A percentile compares a stretch with the other conserved stretches of the same genome.
Conservation (phyloP, 2,888 invertebrate species). For the Leptinotarsa juncta region DNA sequence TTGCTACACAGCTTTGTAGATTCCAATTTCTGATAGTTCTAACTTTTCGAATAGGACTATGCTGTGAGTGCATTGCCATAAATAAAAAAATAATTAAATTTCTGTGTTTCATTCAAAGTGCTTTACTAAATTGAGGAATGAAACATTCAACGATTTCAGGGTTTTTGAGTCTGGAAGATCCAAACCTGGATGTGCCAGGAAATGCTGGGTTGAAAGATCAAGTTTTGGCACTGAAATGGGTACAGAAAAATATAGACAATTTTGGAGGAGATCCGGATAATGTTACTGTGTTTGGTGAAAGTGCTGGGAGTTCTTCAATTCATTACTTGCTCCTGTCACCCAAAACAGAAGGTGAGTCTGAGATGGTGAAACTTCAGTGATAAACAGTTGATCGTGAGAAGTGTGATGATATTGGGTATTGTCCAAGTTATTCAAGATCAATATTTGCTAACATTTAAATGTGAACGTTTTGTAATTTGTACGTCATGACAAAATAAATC, state of each 20-base stretch:
- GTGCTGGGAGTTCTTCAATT: conserved; percentile 67
- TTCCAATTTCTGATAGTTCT: too few species aligned
- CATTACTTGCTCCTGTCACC: conserved; percentile 68
- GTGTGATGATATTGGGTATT: background rate
- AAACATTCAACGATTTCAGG: conserved; percentile 55
- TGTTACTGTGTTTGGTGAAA: conserved; percentile 69
- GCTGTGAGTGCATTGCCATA: too few species aligned
- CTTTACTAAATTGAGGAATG: background rate
- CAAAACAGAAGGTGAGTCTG: conserved; percentile 59
- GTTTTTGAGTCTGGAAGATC: conserved; percentile 67
- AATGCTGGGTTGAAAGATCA: conserved; percentile 70
- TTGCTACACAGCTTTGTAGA: too few species aligned
- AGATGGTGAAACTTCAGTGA: background rate
- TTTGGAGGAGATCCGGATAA: conserved; percentile 69
- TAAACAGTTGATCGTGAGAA: background rate
- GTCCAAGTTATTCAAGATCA: too few species aligned
- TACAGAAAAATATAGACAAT: conserved; percentile 65
- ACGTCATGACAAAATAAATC: too few species aligned
- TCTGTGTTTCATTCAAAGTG: background rate
- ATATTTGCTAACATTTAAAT: background rate
- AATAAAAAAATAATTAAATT: background rate
- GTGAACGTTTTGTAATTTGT: background rate
- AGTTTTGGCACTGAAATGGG: conserved; percentile 68
- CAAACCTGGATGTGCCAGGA: conserved; percentile 67
- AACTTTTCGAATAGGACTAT: too few species aligned